These are phyloP conservation scores for Chanos chanos DNA, from an alignment of 2,797 vertebrate species.

Conservation along the genomic window DNA sequence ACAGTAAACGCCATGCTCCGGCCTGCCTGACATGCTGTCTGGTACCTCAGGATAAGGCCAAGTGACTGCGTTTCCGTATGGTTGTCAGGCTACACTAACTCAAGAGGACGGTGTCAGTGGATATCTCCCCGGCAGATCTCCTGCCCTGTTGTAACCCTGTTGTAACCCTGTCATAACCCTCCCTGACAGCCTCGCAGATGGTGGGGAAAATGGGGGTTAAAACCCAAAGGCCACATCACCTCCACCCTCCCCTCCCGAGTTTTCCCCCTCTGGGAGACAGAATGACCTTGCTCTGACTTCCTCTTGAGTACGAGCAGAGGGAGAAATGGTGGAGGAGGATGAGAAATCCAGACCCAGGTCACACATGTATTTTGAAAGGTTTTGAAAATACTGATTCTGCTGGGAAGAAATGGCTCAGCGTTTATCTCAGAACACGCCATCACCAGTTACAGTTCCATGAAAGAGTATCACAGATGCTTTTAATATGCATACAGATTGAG, in stretches of 20 bases:
- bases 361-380: conserved; percentile 35
- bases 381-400: conserved; percentile 35
- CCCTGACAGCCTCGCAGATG: conserved; percentile 54
- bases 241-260: conserved; percentile 24
- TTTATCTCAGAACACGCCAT: conserved; percentile 2
- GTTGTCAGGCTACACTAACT: conserved; percentile 41
- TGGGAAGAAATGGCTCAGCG: conserved; percentile 6
- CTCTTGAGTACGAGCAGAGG: conserved; percentile 26
- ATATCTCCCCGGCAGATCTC: conserved; percentile 40
- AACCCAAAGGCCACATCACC: conserved; percentile 48
- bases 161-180: conserved; percentile 50
- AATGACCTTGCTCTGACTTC: conserved; percentile 48
- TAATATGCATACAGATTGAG: conserved; percentile 33
- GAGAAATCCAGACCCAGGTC: conserved; percentile 18
- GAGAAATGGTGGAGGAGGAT: conserved; percentile 18
- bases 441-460: neutral
- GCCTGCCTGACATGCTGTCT: conserved; percentile 22
- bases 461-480: conserved; percentile 14
- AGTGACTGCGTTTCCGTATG: conserved; percentile 31
- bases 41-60: conserved; percentile 15
- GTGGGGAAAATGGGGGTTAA: conserved; percentile 51
- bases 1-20: neutral
- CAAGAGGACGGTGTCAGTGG: conserved; percentile 26
- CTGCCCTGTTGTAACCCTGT: conserved; percentile 33
- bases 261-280: conserved; percentile 32